Base-by-base conservation (phyloP, 2,797 vertebrate genomes). In the Danio choprae region DNA sequence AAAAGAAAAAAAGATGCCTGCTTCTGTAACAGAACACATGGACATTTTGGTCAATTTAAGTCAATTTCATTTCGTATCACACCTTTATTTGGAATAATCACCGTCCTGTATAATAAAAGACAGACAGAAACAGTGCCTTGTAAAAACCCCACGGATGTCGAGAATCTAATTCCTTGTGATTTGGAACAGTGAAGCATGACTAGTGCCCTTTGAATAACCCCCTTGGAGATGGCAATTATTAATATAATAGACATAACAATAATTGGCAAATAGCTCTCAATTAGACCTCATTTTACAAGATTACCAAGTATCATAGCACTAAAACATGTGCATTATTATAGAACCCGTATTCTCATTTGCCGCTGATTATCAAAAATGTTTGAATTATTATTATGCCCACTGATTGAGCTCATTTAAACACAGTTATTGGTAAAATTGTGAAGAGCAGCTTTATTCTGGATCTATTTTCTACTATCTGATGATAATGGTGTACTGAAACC, bases 201-300 rank as follows among this genome's bases (percentile, higher is more conserved):
- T 36, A 29, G n/a, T 55, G 41, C 40, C 6, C 20, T 44, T 40
- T 41, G 36, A 46, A 55, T 40, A 44, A 41, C 16, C 15, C 10
- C 18, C n/a, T 4, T 7, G 59, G 29, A 40, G 36, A 69, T 77
- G 62, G 15, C 22, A 70, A 50, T 60, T 20, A 41, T 51, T 12
- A 7, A 15, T 59, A 50, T 69, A 78, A 69, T n/a, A 62, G 55
- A 11, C 2, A 59, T 51, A 70, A 59, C 50, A 22, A 65, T 41
- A 60, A 59, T 18, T 46, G 22, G 22, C 20, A 69, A 60, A 69
- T 69, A 8, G 18, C 43, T 41, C 8, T 79, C 44, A 43, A 29
- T 41, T 60, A 60, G 9, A 22, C 6, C 44, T 12, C 5, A 50
- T 60, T 44, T 59, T 38, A 44, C 15, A 55, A 29, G 20, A 69